These are phyloP conservation scores for Oryzias sinensis DNA, from an alignment of 2,797 vertebrate species.

Conservation along the genomic window DNA sequence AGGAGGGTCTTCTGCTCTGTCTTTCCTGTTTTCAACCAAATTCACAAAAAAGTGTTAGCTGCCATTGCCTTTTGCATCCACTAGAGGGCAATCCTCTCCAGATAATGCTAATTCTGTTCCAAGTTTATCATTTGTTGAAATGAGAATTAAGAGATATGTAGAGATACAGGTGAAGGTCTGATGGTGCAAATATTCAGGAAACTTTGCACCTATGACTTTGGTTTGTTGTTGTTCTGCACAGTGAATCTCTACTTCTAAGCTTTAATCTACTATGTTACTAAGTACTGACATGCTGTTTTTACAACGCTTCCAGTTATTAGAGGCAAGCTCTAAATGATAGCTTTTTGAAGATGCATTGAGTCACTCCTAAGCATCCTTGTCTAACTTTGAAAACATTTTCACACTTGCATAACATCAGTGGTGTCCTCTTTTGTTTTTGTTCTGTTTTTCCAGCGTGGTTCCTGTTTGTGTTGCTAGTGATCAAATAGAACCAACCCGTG, in stretches of 20 bases:
- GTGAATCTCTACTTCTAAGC: neutral
- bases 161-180: neutral
- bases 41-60: neutral
- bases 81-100: slow-evolving; percentile 41
- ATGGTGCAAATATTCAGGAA: neutral
- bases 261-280: neutral
- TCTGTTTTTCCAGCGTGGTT: neutral
- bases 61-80: slow-evolving; percentile 9
- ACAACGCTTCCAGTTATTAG: neutral
- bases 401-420: neutral
- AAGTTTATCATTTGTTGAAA: neutral
- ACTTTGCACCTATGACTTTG: neutral
- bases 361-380: neutral
- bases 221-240: no score
- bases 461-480: slow-evolving; percentile 36
- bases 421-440: slow-evolving; percentile 1
- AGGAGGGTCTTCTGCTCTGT: neutral
- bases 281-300: neutral
- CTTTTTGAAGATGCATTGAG: neutral
- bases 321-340: neutral
- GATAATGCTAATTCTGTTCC: slow-evolving; percentile 5
- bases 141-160: neutral
- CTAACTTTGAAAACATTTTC: neutral
- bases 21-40: neutral
- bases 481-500: slow-evolving; percentile 16